Percentiles rank a stretch among this genome's conserved stretches.
Conservation (phyloP, 2,113 vertebrate genomes). For the Ictalurus punctatus region DNA sequence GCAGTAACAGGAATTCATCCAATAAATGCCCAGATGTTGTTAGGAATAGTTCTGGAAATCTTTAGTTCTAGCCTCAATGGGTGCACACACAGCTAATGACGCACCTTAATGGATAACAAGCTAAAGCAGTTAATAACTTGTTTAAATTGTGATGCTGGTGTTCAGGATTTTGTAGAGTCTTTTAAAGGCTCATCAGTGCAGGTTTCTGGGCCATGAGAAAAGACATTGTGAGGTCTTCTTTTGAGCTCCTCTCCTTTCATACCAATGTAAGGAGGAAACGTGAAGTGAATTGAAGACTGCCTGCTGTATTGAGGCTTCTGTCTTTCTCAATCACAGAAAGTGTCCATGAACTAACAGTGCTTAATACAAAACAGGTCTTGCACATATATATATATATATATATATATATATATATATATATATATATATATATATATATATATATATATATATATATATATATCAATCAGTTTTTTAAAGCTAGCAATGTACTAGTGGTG, state of each 20-base stretch:
- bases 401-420: too few relatives aligned
- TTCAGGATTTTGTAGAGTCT: neutral
- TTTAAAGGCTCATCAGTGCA: neutral
- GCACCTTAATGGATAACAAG: neutral
- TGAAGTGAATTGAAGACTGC: constrained; percentile 5
- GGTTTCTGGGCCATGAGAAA: constrained; percentile 6
- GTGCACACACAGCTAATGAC: neutral
- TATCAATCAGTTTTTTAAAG: neutral
- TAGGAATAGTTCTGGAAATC: neutral
- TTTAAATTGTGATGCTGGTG: neutral
- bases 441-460: too few relatives aligned
- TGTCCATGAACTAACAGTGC: neutral
- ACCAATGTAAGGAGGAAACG: neutral
- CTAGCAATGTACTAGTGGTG: neutral
- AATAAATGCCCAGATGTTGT: neutral
- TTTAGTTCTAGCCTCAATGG: neutral
- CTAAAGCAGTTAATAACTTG: neutral
- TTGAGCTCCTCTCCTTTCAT: constrained; percentile 2
- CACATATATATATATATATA: too few relatives aligned
- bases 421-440: too few relatives aligned
- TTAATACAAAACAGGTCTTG: neutral
- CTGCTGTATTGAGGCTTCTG: neutral
- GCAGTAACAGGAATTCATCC: neutral
- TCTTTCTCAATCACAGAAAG: neutral
- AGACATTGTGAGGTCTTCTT: neutral